Evolutionary conservation across 2,888 invertebrate species (phyloP).

Genomic region (Mayetiola destructor): DNA sequence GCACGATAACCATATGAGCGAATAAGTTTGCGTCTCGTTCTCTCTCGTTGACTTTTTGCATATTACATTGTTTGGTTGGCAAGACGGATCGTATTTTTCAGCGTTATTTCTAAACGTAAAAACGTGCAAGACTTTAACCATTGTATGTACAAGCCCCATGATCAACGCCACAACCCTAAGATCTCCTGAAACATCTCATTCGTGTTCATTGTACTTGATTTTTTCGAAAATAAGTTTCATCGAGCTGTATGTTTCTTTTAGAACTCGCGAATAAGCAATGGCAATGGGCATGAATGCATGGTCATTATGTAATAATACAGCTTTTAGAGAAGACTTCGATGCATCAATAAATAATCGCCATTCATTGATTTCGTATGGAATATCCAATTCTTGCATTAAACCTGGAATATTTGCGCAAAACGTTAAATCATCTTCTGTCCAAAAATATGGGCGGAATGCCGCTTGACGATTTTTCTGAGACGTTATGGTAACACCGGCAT

Average conservation of each 20-base stretch:
- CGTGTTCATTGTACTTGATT: neutral
- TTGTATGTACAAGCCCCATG: no score
- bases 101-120: neutral
- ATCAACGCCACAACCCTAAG: neutral
- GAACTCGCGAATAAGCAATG: neutral
- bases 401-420: neutral
- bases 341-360: neutral
- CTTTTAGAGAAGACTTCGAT: neutral
- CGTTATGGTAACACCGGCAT: neutral
- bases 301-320: constrained; percentile 2
- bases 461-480: neutral
- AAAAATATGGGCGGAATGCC: neutral
- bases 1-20: neutral
- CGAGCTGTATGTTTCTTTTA: neutral
- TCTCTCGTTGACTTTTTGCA: neutral
- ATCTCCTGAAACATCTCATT: neutral
- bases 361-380: neutral
- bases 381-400: neutral
- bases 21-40: neutral
- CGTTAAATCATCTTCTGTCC: neutral
- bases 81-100: neutral
- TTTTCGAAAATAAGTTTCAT: neutral
- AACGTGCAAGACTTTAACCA: no score
- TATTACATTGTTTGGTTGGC: neutral
- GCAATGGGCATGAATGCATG: neutral